Conservation (phyloP, 2,888 invertebrate genomes). For the Atrina japonica region DNA sequence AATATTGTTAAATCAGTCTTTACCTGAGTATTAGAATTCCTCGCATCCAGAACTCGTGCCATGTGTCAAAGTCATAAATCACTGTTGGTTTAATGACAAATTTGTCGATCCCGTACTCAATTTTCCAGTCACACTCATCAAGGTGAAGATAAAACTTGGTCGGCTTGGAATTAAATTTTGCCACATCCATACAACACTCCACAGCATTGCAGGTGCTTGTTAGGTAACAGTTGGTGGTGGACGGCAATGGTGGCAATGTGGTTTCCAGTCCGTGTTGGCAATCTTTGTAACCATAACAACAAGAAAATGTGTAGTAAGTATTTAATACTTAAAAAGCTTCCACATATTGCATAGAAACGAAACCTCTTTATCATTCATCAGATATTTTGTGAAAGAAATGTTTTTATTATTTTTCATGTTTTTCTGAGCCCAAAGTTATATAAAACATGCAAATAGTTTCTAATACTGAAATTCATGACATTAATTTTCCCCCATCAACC, state of each 20-base stretch:
- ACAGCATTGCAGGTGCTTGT: slow-evolving; percentile 1
- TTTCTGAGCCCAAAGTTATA: no score
- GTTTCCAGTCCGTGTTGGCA: not conserved
- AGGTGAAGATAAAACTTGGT: not conserved
- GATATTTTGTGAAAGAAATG: no score
- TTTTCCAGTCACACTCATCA: slow-evolving; percentile 20
- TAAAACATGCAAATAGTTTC: no score
- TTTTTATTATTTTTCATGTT: no score
- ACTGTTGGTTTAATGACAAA: slow-evolving; percentile 6
- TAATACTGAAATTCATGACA: no score
- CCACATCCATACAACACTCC: slow-evolving; percentile 14
- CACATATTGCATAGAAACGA: not conserved
- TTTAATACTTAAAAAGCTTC: not conserved
- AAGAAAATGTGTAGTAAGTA: not conserved
- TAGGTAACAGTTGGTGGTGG: slow-evolving; percentile 5
- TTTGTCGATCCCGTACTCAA: slow-evolving; percentile 12
- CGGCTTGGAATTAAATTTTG: slow-evolving; percentile 7
- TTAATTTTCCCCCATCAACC: no score
- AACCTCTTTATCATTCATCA: no score
- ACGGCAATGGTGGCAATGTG: not conserved
- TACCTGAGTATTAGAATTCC: not conserved
- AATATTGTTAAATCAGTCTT: no score
- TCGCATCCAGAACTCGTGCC: slow-evolving; percentile 21
- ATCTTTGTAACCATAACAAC: not conserved
- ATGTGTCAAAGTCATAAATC: slow-evolving; percentile 4